Evolutionary conservation across 2,888 invertebrate genomes (phyloP), one percentile per base, ranked within the genome.

Genomic region (Odontocerum albicorne): DNA sequence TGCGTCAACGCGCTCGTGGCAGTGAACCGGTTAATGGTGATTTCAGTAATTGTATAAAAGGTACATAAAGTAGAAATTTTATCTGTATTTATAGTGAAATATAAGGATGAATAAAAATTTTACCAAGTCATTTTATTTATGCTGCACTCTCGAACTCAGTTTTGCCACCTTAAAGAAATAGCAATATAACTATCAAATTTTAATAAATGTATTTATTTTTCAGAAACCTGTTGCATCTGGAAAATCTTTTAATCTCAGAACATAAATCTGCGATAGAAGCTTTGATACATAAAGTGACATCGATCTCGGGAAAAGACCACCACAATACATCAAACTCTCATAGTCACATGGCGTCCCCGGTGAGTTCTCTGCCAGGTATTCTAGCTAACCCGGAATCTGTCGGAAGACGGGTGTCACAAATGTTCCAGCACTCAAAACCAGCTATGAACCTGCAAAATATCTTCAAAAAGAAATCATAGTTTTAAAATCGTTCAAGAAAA

Each of bases 401-500:
- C 1, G 76, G 76, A 44, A 62, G 78, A 4, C 62, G 77, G 1
- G 75, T 78, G 62, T 72, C 78, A 17, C 75, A 75, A 49, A 77
- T 78, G 64, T 76, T 78, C 67, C 74, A 77, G 39, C 73, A 75
- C 15, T 74, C 75, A 38, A 78, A 77, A 57, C 69, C 68, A 1
- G 76, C 76, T 45, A 77, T 77, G 66, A 75, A 77, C 59, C 59
- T 78, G 35, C 77, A 70, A 54, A 77, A 72, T 57, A 77, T 78
- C 64, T 78, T 78, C 57, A 78, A 77, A 61, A 78, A 78, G 68
- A 78, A 78, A 65, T 72, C 75, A 17, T 77, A 75, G 31, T n/a
- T n/a, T n/a, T n/a, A n/a, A n/a, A n/a, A n/a, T n/a, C n/a, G n/a
- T n/a, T n/a, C n/a, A n/a, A n/a, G n/a, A n/a, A n/a, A n/a, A n/a